Evolutionary conservation across 2,113 vertebrate genomes (phyloP), one percentile per base, ranked within the genome.

Genomic region (Lamprotornis superbus): DNA sequence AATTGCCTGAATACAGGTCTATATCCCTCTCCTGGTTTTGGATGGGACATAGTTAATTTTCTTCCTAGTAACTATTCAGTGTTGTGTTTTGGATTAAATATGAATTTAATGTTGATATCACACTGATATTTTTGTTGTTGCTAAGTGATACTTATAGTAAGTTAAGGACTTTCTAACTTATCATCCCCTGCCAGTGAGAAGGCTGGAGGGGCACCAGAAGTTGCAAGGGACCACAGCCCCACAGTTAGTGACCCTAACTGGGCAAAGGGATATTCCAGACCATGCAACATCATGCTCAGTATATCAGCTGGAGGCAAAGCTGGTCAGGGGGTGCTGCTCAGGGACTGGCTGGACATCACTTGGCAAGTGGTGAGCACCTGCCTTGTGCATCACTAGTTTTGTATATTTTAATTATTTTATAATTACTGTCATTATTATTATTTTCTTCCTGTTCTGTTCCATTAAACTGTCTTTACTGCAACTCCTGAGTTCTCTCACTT

Each of bases 301-400:
- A 6, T 61, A 37, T 55, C 30, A 69, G 0, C 40, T 63, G 31
- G 4, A 21, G 25, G 21, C 21, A 76, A 16, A 69, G 40, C 15
- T 69, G 47, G 12, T 55, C 25, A 13, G 4, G n/a, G 50, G 47
- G 25, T 49, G 63, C 55, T 83, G 70, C 49, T 56, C 18, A 33
- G 56, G 10, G 25, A 11, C 71, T 63, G 64, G 10, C 40, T 83
- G 64, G 49, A 16, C 19, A 28, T 69, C 35, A 24, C 21, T 61
- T 77, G 40, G 31, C 0, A 1, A 28, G 40, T 40, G 44, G 18
- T 37, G 22, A 47, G 25, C 30, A 53, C 30, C 11, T 82, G n/a
- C 55, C 16, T 13, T 1, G 0, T 47, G 25, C 7, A 27, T 56
- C 27, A 17, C 22, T 77, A 0, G 0, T 56, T 83, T 56, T 55